Conservation (phyloP, 2,888 invertebrate genomes). For the Luperina nickerlii region DNA sequence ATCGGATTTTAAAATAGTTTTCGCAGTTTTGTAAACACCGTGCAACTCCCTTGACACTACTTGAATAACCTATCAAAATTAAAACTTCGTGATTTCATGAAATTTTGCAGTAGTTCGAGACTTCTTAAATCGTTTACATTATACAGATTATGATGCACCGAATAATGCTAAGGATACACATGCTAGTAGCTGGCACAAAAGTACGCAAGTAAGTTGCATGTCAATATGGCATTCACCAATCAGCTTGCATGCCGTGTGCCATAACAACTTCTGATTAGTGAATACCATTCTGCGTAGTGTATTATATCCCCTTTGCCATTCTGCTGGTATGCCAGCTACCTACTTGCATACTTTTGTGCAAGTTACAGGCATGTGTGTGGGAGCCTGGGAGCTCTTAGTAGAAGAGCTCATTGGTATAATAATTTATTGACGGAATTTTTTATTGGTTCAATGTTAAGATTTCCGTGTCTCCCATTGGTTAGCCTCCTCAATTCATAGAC, state of each 20-base stretch:
- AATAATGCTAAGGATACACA: neutral
- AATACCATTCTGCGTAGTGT: too few relatives aligned
- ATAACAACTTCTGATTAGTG: too few relatives aligned
- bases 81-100: conserved; percentile 4
- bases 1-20: conserved; percentile 17
- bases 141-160: conserved; percentile 10
- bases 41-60: conserved; percentile 22
- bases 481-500: conserved; percentile 63
- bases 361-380: too few relatives aligned
- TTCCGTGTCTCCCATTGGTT: conserved; percentile 62
- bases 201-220: too few relatives aligned
- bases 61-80: conserved; percentile 33
- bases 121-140: conserved; percentile 40
- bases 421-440: conserved; percentile 6
- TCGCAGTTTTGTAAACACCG: conserved; percentile 60
- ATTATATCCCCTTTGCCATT: too few relatives aligned
- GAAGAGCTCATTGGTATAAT: conserved; percentile 42
- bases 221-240: too few relatives aligned
- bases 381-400: too few relatives aligned
- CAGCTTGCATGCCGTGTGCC: too few relatives aligned
- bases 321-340: too few relatives aligned
- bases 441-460: conserved; percentile 58
- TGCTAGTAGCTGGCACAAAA: too few relatives aligned
- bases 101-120: conserved; percentile 3
- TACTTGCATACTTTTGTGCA: too few relatives aligned